Evolutionary conservation across 2,113 vertebrate species (phyloP), one percentile per base, ranked within the genome.

Genomic region (Lagopus muta): DNA sequence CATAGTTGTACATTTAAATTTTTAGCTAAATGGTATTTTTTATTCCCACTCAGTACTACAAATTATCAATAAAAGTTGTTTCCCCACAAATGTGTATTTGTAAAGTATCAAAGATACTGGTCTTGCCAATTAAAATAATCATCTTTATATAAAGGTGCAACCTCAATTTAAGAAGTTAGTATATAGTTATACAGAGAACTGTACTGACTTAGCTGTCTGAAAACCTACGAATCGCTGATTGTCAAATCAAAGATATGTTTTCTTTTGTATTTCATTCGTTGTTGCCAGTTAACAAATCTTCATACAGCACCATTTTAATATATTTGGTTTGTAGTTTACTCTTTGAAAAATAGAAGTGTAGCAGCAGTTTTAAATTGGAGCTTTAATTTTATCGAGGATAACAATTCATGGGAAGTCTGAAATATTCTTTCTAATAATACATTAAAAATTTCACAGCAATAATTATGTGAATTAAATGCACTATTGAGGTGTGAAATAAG

Each of bases 401-500:
- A 45, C 18, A 85, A 43, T 55, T 75, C 34, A 58, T 69, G 16
- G 15, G 36, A 83, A 81, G 34, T 22, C 69, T 90, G 75, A 92
- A 81, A 64, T 69, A 52, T 40, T 47, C 27, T 81, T 86, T 32
- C 42, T 25, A 70, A 12, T 75, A 80, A 90, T 76, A 70, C 82
- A 84, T 30, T 54, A 32, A 70, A 88, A 90, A 62, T 30, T 38
- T 93, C 57, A 52, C 30, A 48, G 24, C 32, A 86, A 74, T 55
- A 89, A 93, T 76, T 86, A 45, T 27, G 28, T 50, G 40, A 88
- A 93, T 88, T 90, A 92, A 94, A 88, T 15, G 8, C 13, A 73
- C 73, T 89, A n/a, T 62, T 89, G 72, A 91, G 82, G 60, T 85
- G 69, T 88, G 76, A 94, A 88, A 73, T 91, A 94, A 93, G 91